Percentiles rank a stretch among this genome's conserved stretches.
Evolutionary conservation across 2,113 vertebrate species (phyloP).

Genomic region (Catagonus wagneri): DNA sequence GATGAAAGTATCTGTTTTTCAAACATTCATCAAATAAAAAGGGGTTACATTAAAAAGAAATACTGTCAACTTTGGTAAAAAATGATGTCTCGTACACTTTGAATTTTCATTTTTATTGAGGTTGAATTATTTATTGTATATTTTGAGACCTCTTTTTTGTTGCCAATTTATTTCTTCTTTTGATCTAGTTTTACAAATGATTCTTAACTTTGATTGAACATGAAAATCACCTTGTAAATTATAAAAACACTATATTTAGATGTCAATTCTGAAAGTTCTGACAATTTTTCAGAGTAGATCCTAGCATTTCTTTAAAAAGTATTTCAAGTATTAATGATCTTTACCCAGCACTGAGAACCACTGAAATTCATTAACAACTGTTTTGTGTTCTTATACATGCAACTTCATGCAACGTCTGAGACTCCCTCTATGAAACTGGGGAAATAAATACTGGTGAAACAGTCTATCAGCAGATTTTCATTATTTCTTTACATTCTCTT

Average conservation of each 20-base stretch:
- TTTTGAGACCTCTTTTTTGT: not conserved
- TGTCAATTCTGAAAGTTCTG: not conserved
- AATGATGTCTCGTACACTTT: not conserved
- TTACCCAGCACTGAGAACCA: not conserved
- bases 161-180: not conserved
- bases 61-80: not conserved
- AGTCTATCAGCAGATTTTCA: not conserved
- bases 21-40: not conserved
- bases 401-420: not conserved
- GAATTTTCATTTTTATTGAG: not conserved
- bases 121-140: not conserved
- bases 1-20: not conserved
- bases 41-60: not conserved
- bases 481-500: not conserved
- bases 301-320: not conserved
- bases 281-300: not conserved
- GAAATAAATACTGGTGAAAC: not conserved
- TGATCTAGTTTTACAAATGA: not conserved
- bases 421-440: not conserved
- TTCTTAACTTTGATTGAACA: not conserved
- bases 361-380: not conserved
- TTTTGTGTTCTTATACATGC: not conserved
- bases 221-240: not conserved
- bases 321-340: not conserved
- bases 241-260: not conserved